Evolutionary conservation across 2,797 vertebrate genomes (phyloP).

Genomic region (Lindbergichthys nudifrons): DNA sequence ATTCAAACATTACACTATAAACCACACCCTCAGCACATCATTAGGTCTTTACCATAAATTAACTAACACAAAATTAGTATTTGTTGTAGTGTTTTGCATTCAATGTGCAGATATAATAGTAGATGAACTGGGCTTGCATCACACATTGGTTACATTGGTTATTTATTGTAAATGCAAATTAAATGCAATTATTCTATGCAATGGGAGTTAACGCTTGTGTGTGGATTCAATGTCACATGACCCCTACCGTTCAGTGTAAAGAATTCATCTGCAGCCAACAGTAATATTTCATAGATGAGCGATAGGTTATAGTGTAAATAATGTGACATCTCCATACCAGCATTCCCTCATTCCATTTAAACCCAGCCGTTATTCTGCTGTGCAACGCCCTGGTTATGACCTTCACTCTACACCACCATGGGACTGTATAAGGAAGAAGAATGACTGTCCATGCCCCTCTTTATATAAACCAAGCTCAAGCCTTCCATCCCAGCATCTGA

Average conservation of each 20-base stretch:
- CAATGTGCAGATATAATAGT: not conserved
- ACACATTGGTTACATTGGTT: not conserved
- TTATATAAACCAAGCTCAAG: slow-evolving; percentile 18
- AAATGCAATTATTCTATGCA: not conserved
- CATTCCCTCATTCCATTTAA: slow-evolving; percentile 8
- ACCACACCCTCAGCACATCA: not conserved
- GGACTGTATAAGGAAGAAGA: not conserved
- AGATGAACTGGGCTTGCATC: not conserved
- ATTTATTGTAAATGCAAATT: not conserved
- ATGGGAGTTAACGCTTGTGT: not conserved
- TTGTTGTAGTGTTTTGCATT: not conserved
- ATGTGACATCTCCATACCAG: not conserved
- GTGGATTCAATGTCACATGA: not conserved
- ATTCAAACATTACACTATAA: not conserved
- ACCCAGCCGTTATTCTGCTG: slow-evolving; percentile 15
- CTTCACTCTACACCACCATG: slow-evolving; percentile 10
- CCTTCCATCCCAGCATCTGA: slow-evolving; percentile 43
- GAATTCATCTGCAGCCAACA: not conserved
- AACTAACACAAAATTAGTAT: not conserved
- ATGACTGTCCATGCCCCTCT: slow-evolving; percentile 4
- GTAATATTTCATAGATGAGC: not conserved
- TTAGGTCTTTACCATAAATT: not conserved
- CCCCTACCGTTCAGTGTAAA: slow-evolving; percentile 7
- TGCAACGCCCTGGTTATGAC: slow-evolving; percentile 13
- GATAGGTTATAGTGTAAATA: slow-evolving; percentile 1